phyloP scores from a whole-genome alignment of 1,140 invertebrate species.

The Lycorma delicatula region DNA sequence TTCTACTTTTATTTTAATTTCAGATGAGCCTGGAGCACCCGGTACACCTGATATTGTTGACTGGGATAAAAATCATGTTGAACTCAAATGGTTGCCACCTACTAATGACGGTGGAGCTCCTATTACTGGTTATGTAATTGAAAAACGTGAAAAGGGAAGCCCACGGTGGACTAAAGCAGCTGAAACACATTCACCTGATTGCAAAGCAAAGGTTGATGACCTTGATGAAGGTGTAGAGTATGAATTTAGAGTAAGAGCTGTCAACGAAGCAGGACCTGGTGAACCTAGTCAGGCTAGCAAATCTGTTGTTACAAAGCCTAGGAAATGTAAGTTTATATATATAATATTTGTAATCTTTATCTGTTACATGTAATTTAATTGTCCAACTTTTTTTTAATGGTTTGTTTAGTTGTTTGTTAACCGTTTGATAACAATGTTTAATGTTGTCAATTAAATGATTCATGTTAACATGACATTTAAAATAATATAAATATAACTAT shows the following conservation, averaged over 20 bases:
- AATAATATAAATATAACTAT: no score
- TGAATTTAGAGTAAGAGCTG: slow-evolving; percentile 78
- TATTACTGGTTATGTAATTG: slow-evolving; percentile 86
- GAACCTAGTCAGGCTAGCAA: slow-evolving; percentile 65
- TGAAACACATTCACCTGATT: slow-evolving; percentile 66
- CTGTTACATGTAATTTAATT: no score
- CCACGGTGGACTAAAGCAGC: slow-evolving; percentile 78
- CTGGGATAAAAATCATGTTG: slow-evolving; percentile 92
- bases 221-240: slow-evolving; percentile 80
- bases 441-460: no score
- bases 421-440: no score
- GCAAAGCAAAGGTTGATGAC: slow-evolving; percentile 67
- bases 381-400: no score
- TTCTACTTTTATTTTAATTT: slow-evolving; percentile 16
- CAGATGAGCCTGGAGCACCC: slow-evolving; percentile 84
- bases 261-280: slow-evolving; percentile 69
- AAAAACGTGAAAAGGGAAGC: slow-evolving; percentile 85
- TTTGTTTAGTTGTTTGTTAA: no score
- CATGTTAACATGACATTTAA: no score
- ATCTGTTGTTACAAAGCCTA: slow-evolving; percentile 70
- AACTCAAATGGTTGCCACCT: slow-evolving; percentile 85
- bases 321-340: slow-evolving; percentile 61
- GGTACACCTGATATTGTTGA: slow-evolving; percentile 81
- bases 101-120: slow-evolving; percentile 84
- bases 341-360: no score